Conservation (phyloP, 2,888 invertebrate species). For the Phymatocera aterrima region DNA sequence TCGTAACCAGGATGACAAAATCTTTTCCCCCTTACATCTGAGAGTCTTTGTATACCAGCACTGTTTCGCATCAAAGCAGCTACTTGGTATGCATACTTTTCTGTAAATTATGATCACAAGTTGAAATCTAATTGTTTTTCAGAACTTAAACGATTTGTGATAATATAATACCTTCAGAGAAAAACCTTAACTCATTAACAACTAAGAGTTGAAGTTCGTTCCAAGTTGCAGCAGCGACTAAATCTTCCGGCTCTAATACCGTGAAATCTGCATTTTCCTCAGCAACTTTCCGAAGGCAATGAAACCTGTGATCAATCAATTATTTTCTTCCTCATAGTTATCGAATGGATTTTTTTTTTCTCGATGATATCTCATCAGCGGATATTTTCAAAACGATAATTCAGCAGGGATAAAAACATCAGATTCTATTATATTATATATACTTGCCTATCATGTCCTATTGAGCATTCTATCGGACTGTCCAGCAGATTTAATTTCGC, state of each 20-base stretch:
- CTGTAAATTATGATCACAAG: conserved; percentile 32
- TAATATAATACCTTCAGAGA: conserved; percentile 76
- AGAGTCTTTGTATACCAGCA: conserved; percentile 78
- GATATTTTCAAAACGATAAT: not conserved
- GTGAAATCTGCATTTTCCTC: conserved; percentile 90
- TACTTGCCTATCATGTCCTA: conserved; percentile 83
- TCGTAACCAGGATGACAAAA: conserved; percentile 92
- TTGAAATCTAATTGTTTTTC: not conserved
- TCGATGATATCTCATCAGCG: not conserved
- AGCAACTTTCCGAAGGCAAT: conserved; percentile 87
- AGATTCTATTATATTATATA: conserved; percentile 6
- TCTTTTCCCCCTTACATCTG: conserved; percentile 81
- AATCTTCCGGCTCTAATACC: conserved; percentile 89
- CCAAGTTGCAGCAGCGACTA: conserved; percentile 84
- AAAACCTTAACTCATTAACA: conserved; percentile 81
- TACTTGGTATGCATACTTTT: conserved; percentile 76
- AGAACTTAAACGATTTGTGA: not conserved
- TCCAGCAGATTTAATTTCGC: conserved; percentile 78
- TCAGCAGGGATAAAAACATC: no score
- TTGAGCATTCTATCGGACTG: conserved; percentile 83
- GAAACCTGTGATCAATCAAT: conserved; percentile 77
- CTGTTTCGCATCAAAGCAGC: conserved; percentile 82
- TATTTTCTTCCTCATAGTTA: not conserved
- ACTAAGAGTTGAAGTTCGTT: conserved; percentile 82
- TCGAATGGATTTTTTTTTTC: conserved; percentile 2